Base-by-base conservation (phyloP, 2,888 invertebrate genomes). In the Drosophila anomelani region DNA sequence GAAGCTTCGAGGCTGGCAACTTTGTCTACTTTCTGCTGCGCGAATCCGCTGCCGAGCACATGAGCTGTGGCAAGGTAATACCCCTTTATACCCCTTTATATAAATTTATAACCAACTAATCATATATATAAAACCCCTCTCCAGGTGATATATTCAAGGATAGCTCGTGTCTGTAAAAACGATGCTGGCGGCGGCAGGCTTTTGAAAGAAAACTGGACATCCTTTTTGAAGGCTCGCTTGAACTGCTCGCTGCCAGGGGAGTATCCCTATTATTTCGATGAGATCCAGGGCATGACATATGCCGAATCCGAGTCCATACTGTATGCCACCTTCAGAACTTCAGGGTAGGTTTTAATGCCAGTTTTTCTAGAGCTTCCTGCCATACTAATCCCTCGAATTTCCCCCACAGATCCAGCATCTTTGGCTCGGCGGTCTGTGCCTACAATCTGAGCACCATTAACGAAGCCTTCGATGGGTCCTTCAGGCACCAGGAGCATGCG, bases 21-120 rank as follows among this genome's bases (percentile, higher is more conserved):
- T 97, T 96, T 92, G 95, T 98, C 0, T 98, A 97, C 91, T 98
- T 98, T 92, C 94, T 98, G 76, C 98, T 98, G 91, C 94, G 98
- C 67, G 98, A 98, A 92, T 95, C 96, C 20, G 98, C 98, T 17
- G 96, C 98, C 15, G 98, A 98, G 92, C 97, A 96, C 92, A 96
- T 97, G 91, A 98, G 97, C 91, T 98, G 98, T 91, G 98, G 98
- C 82, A 98, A 97, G 95, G 97, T 97, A 92, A 91, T 20, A 20
- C 20, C 20, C 12, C 17, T 0, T n/a, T 17, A 20, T 8, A 20
- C 3, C 6, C 4, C 9, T 4, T 1, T 13, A 12, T 20, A 13
- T 12, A 20, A 12, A 12, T 20, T 2, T 43, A 7, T 20, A 13
- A 20, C 10, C 12, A 20, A 39, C 6, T 20, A 13, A 17, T 3